Conservation (phyloP, 2,113 vertebrate genomes). For the Uria lomvia region DNA sequence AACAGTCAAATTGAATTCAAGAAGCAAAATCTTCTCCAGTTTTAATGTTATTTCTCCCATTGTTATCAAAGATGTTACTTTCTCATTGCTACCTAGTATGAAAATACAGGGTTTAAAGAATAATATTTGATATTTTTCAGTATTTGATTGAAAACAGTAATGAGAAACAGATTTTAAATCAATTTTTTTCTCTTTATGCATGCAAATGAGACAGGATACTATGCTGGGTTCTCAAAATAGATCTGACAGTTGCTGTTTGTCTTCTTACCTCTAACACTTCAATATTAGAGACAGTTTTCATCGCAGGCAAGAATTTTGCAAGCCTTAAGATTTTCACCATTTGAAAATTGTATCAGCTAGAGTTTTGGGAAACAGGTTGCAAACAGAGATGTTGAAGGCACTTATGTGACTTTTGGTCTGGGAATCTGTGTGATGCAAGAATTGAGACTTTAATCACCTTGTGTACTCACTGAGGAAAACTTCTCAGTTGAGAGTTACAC, state of each 20-base stretch:
- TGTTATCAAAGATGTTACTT: not conserved
- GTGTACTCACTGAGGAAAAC: not conserved
- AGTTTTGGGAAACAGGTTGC: not conserved
- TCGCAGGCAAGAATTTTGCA: not conserved
- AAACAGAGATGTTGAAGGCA: not conserved
- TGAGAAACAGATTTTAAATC: not conserved
- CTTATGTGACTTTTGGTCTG: not conserved
- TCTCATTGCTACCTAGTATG: not conserved
- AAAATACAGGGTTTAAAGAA: not conserved
- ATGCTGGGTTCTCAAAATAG: not conserved
- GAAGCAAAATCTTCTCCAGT: not conserved
- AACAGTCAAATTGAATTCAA: not conserved
- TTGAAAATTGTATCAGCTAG: not conserved
- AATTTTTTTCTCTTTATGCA: not conserved
- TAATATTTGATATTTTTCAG: not conserved
- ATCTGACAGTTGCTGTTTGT: not conserved
- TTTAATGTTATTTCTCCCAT: not conserved
- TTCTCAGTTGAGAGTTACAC: not conserved
- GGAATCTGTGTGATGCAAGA: not conserved
- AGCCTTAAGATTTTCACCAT: not conserved
- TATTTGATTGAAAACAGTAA: not conserved
- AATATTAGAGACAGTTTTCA: not conserved
- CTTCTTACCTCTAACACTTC: not conserved
- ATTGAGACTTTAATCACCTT: not conserved
- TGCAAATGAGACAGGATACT: not conserved